A percentile compares a stretch with the other conserved stretches of the same genome.
Conservation (phyloP, 2,888 invertebrate species). For the Tenodera sinensis region DNA sequence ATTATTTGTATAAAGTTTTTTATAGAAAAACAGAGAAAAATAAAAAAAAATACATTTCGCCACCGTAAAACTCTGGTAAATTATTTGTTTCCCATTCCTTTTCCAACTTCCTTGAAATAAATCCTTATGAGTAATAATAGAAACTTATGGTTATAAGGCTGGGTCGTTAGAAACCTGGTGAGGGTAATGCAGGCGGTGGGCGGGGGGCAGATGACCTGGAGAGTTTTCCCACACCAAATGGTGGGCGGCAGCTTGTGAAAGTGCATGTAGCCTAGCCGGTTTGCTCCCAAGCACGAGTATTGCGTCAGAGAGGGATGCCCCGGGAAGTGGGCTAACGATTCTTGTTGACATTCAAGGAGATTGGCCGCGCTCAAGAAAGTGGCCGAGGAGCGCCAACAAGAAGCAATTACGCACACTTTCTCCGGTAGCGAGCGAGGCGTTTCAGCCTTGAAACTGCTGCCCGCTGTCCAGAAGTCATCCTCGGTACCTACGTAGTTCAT, state of each 20-base stretch:
- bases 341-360: not conserved
- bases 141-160: not conserved
- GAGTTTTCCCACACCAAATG: not conserved
- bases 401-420: not conserved
- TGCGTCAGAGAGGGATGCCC: not conserved
- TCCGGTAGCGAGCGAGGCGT: not conserved
- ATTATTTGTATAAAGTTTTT: slow-evolving; percentile 48
- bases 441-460: not conserved
- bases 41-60: slow-evolving; percentile 50
- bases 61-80: slow-evolving; percentile 41
- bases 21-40: slow-evolving; percentile 45
- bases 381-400: not conserved
- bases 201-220: not conserved
- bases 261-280: not conserved
- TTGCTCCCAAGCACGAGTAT: not conserved
- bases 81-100: not conserved
- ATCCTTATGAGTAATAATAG: not conserved
- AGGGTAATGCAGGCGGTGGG: not conserved
- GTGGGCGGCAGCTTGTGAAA: not conserved
- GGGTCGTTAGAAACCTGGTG: not conserved
- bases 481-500: not conserved
- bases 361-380: not conserved
- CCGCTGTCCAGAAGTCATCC: not conserved
- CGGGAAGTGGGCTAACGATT: slow-evolving; percentile 1
- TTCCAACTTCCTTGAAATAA: not conserved